phyloP scores from a whole-genome alignment of 2,888 invertebrate genomes.

The Chalcis sispes region DNA sequence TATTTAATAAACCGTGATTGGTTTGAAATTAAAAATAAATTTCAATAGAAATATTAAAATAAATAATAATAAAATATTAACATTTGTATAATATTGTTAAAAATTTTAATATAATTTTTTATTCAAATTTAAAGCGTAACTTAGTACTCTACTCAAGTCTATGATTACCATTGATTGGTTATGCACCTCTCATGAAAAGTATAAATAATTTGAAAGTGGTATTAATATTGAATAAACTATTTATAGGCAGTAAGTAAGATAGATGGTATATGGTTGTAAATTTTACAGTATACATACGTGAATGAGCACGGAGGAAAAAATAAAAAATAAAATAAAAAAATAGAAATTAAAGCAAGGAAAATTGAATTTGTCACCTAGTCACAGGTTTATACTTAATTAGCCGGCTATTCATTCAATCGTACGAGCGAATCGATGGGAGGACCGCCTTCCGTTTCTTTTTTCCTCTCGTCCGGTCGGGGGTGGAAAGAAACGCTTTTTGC shows the following conservation, averaged over 20 bases:
- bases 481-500: constrained; percentile 29
- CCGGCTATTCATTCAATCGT: constrained; percentile 63
- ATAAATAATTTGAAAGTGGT: too few relatives aligned
- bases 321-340: not conserved
- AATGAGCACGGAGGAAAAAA: too few relatives aligned
- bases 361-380: constrained; percentile 57
- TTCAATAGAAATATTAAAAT: not conserved
- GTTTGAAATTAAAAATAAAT: constrained; percentile 1
- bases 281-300: too few relatives aligned
- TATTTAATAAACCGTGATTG: too few relatives aligned
- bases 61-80: not conserved
- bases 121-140: too few relatives aligned
- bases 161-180: too few relatives aligned
- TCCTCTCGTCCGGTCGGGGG: constrained; percentile 10
- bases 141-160: too few relatives aligned
- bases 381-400: constrained; percentile 67
- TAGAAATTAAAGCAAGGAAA: constrained; percentile 3
- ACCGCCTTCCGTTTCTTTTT: too few relatives aligned
- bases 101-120: too few relatives aligned
- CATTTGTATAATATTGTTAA: not conserved
- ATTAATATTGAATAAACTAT: too few relatives aligned
- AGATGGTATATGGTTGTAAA: too few relatives aligned
- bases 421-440: constrained; percentile 37
- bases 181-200: not conserved
- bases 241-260: too few relatives aligned